These are phyloP conservation scores for Parasteatoda tepidariorum DNA, from an alignment of 1,140 invertebrate genomes.

Conservation along the genomic window DNA sequence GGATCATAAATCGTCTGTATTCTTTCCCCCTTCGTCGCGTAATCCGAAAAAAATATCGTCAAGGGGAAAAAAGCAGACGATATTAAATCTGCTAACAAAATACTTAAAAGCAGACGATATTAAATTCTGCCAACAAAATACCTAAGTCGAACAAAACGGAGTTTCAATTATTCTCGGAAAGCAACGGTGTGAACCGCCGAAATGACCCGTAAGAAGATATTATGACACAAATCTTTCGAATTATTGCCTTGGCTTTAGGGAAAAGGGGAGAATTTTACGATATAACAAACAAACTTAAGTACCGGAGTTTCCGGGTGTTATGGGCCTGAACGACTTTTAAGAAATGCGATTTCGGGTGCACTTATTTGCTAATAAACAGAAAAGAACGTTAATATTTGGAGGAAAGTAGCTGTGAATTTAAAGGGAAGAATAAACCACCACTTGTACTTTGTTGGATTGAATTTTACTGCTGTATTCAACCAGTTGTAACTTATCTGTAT, in stretches of 20 bases:
- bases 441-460: no score
- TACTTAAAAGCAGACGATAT: slow-evolving; percentile 1
- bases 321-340: slow-evolving; percentile 15
- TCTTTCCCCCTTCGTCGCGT: background rate
- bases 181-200: background rate
- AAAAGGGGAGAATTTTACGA: slow-evolving; percentile 12
- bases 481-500: no score
- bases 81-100: background rate
- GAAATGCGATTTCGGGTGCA: background rate
- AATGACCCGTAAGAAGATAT: slow-evolving; percentile 10
- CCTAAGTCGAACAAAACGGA: slow-evolving; percentile 15
- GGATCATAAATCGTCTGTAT: slow-evolving; percentile 19
- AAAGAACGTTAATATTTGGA: background rate
- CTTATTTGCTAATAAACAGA: background rate
- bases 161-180: background rate
- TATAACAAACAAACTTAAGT: slow-evolving; percentile 44
- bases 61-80: background rate
- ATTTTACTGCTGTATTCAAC: no score
- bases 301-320: slow-evolving; percentile 4
- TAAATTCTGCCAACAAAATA: background rate
- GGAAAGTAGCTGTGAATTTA: background rate
- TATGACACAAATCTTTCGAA: background rate
- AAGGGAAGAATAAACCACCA: no score
- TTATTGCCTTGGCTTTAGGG: background rate
- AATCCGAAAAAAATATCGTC: background rate